Conservation (phyloP, 2,888 invertebrate genomes). For the Tenthredo distinguenda region DNA sequence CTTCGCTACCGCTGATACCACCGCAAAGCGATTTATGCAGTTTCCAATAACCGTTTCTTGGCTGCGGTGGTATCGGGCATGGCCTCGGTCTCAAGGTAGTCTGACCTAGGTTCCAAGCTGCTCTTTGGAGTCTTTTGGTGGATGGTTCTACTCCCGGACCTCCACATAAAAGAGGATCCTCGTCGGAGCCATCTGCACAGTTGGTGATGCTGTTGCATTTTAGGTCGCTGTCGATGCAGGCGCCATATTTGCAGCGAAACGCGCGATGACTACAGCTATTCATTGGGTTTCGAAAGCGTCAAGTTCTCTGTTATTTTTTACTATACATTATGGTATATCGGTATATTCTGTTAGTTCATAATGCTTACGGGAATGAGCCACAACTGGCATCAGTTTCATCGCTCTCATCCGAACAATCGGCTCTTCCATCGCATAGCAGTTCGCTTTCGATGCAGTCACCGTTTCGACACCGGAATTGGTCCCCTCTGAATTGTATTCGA, state of each 20-base stretch:
- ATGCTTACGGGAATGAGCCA: slow-evolving; percentile 65
- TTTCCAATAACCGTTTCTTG: slow-evolving; percentile 68
- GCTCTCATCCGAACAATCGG: slow-evolving; percentile 69
- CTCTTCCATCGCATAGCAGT: slow-evolving; percentile 74
- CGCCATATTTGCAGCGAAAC: slow-evolving; percentile 77
- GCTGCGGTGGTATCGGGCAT: slow-evolving; percentile 68
- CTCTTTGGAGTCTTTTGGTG: background rate
- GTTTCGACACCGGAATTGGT: slow-evolving; percentile 69
- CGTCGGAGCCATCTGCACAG: slow-evolving; percentile 77
- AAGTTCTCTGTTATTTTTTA: background rate
- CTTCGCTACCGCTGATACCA: slow-evolving; percentile 53
- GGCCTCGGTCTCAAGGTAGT: slow-evolving; percentile 32
- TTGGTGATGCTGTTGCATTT: slow-evolving; percentile 73
- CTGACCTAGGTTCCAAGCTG: background rate
- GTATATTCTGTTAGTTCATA: background rate
- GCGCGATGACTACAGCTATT: slow-evolving; percentile 70
- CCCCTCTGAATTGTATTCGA: slow-evolving; percentile 38
- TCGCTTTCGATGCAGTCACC: slow-evolving; percentile 77
- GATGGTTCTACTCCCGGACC: background rate
- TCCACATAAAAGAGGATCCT: slow-evolving; percentile 65
- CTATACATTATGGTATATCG: background rate
- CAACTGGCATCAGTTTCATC: slow-evolving; percentile 70
- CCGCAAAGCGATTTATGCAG: slow-evolving; percentile 66
- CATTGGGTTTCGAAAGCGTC: background rate
- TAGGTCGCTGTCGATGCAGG: slow-evolving; percentile 73